Conservation (phyloP, 2,113 vertebrate species). For the Pseudopipra pipra region DNA sequence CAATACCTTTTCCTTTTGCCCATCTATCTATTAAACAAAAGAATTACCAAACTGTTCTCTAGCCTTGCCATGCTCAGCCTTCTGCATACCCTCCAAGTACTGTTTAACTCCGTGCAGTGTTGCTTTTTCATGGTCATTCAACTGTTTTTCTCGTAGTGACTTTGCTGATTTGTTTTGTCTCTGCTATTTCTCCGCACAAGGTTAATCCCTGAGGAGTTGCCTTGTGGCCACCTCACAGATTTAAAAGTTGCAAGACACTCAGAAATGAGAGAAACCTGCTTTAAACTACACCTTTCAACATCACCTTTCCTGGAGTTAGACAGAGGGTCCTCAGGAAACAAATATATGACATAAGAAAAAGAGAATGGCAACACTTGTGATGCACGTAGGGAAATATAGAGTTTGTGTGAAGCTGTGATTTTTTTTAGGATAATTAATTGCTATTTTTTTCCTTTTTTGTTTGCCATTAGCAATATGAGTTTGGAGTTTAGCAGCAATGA, state of each 20-base stretch:
- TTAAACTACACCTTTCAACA: neutral
- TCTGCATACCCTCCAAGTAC: neutral
- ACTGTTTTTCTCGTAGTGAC: neutral
- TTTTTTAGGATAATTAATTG: neutral
- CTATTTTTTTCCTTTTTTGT: neutral
- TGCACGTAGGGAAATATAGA: neutral
- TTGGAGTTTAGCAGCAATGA: neutral
- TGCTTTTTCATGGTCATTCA: neutral
- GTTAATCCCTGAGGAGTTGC: neutral
- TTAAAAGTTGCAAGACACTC: neutral
- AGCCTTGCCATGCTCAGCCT: neutral
- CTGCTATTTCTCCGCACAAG: neutral
- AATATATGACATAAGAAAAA: neutral
- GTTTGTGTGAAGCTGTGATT: neutral
- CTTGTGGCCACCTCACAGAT: neutral
- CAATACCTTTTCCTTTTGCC: conserved; percentile 20
- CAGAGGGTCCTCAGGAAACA: neutral
- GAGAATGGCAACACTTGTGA: neutral
- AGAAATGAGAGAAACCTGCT: neutral
- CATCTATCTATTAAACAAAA: neutral
- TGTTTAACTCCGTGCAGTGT: neutral
- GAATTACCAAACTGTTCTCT: neutral
- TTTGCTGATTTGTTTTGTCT: neutral
- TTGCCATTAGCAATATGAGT: neutral
- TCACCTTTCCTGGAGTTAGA: neutral